Evolutionary conservation across 2,797 vertebrate genomes (phyloP).

Genomic region (Ceryle rudis): DNA sequence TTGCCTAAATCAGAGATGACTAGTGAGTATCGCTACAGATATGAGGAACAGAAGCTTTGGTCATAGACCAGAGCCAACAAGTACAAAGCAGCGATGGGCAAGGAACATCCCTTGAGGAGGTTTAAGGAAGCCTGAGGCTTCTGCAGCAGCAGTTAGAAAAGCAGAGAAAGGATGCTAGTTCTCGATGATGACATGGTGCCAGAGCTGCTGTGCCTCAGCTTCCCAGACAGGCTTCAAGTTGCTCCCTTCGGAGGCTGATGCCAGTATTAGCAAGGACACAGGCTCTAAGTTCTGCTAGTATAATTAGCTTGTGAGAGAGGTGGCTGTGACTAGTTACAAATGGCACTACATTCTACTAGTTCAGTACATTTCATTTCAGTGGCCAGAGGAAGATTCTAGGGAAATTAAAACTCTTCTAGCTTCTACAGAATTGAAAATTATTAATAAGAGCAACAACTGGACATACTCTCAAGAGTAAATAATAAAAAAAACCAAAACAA

Average conservation of each 20-base stretch:
- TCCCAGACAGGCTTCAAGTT: accelerated
- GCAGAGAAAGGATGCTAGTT: not conserved
- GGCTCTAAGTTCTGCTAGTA: too few relatives aligned
- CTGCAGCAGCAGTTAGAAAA: not conserved
- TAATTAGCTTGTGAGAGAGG: accelerated
- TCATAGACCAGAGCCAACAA: not conserved
- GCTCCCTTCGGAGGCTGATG: not conserved
- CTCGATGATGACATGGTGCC: accelerated
- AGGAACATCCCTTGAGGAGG: not conserved
- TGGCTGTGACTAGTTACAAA: not conserved
- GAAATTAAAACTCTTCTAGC: not conserved
- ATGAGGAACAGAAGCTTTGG: not conserved
- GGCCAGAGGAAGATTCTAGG: not conserved
- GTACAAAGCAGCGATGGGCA: accelerated
- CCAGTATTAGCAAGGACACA: not conserved
- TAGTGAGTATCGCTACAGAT: not conserved
- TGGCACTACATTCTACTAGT: accelerated
- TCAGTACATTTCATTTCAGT: not conserved
- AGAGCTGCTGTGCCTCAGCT: not conserved
- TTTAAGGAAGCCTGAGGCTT: not conserved
- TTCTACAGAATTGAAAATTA: not conserved
- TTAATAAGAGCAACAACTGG: not conserved
- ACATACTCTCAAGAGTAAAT: not conserved
- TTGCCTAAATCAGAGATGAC: not conserved
- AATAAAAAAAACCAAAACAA: not conserved